Base-by-base conservation (phyloP, 2,113 vertebrate species). In the Catharus minimus region DNA sequence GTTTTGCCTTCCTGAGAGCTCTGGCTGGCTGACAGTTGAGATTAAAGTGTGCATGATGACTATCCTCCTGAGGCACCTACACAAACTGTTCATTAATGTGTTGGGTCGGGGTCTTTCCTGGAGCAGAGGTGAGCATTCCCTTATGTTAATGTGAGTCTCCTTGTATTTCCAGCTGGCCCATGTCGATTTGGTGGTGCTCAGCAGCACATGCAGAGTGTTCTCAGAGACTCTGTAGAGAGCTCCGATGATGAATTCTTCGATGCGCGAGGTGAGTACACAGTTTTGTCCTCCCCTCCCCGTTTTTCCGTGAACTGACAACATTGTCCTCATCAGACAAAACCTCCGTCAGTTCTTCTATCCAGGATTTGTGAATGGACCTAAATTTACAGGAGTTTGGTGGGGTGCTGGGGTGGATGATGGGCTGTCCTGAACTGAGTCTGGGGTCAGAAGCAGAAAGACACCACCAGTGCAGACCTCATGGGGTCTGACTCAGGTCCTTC, bases 221-320 rank as follows among this genome's bases (percentile, higher is more conserved):
- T 98, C 36, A 98, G 98, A 13, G 98, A 99, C 93, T 99, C 99
- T 0, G 98, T 99, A 30, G 99, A 99, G 94, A 99, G 99, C 97
- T 99, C 99, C 0, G 99, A 99, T 78, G 99, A 99, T 91, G 99
- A 99, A 97, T 99, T 99, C 98, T 99, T 99, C 21, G 99, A 99
- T 89, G 99, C 99, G 1, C 97, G 98, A 98, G 99, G 99, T 99
- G 94, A 97, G 98, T 98, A 55, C 15, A 4, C 1, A 0, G 14
- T 50, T 92, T 67, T 82, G 19, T 86, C 26, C 6, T 67, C 43
- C 14, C 15, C 6, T 80, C 17, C 50, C 6, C 8, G 1, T 44
- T 57, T 39, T 39, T 13, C 10, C 49, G 30, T 62, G 16, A 75
- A 43, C n/a, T 61, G 43, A 33, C 43, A 43, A 11, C 11, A 8